These are phyloP conservation scores for Boleophthalmus pectinirostris DNA, from an alignment of 2,113 vertebrate species.

Conservation along the genomic window DNA sequence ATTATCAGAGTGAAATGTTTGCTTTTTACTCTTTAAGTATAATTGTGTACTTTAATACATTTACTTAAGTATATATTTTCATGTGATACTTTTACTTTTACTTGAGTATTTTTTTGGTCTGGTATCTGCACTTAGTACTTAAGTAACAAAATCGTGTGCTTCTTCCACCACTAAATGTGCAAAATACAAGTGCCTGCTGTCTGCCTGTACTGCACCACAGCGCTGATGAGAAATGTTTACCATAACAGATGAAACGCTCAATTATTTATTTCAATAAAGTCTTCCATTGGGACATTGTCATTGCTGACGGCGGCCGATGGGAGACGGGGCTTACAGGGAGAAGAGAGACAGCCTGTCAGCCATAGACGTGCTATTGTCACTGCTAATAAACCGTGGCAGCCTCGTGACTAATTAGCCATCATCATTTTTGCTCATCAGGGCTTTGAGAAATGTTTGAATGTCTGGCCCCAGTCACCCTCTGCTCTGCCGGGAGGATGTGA, in stretches of 20 bases:
- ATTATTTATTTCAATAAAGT: constrained; percentile 52
- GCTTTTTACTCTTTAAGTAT: no score
- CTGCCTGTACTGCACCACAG: background rate
- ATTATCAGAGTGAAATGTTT: no score
- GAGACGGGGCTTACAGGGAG: constrained; percentile 14
- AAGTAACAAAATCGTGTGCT: no score
- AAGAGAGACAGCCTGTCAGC: constrained; percentile 53
- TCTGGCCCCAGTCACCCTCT: constrained; percentile 49
- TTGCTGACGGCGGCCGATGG: constrained; percentile 23
- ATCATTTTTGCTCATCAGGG: constrained; percentile 58
- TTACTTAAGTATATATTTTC: no score
- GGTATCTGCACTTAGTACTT: no score
- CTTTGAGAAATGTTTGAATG: constrained; percentile 56
- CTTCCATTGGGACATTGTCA: constrained; percentile 40
- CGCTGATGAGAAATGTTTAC: constrained; percentile 42
- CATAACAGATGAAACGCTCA: constrained; percentile 48
- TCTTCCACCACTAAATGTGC: no score
- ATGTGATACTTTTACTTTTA: no score
- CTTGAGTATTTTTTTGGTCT: no score
- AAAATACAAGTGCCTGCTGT: background rate
- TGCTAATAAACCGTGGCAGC: constrained; percentile 68
- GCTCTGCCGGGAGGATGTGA: constrained; percentile 67
- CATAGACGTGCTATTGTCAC: constrained; percentile 57
- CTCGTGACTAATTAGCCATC: constrained; percentile 70
- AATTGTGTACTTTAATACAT: no score